phyloP scores from a whole-genome alignment of 2,888 invertebrate genomes.

The Lepidocyrtinus sp. region DNA sequence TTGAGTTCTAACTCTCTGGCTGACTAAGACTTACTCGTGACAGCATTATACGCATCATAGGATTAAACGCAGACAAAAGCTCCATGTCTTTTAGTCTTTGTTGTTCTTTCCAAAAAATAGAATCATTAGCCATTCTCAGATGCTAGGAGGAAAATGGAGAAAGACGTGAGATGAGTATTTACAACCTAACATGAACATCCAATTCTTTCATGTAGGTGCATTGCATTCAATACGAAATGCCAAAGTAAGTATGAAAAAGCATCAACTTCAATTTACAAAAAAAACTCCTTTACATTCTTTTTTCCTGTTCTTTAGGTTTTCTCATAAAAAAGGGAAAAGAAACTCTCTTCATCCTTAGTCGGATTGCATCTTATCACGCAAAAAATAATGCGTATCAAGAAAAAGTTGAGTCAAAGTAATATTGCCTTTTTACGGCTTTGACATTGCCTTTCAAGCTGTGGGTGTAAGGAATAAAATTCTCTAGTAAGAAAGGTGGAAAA shows the following conservation, averaged over 20 bases:
- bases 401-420: constrained; percentile 17
- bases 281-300: constrained; percentile 16
- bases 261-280: constrained; percentile 47
- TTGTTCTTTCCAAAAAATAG: no score
- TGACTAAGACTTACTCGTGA: no score
- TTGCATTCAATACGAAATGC: background rate
- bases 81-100: no score
- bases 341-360: no score
- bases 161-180: constrained; percentile 57
- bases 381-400: constrained; percentile 42
- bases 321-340: background rate
- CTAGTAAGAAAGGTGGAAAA: constrained; percentile 30
- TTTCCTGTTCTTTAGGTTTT: constrained; percentile 14
- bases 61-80: no score
- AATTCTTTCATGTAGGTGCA: no score
- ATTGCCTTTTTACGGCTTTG: constrained; percentile 13
- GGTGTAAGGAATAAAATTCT: no score
- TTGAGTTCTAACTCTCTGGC: no score
- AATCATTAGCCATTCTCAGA: no score
- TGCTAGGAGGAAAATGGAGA: constrained; percentile 17
- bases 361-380: constrained; percentile 37
- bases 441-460: background rate
- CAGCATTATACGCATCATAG: no score
- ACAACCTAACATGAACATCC: no score
- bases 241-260: constrained; percentile 23